Conservation (phyloP, 1,140 invertebrate genomes). For the Drosophila tsacasi region DNA sequence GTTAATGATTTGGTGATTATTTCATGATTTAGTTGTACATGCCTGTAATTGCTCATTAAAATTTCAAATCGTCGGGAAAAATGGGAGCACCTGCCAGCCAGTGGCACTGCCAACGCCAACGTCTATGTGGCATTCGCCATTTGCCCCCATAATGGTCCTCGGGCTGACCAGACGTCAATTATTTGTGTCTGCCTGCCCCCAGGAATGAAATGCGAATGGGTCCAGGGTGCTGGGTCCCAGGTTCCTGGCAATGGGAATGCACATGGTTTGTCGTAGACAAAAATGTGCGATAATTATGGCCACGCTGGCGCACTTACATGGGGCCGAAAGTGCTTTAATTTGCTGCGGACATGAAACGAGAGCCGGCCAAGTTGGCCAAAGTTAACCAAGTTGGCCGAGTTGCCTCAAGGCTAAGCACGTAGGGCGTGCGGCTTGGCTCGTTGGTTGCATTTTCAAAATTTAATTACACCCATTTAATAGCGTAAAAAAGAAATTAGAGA, state of each 20-base stretch:
- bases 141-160: slow-evolving; percentile 33
- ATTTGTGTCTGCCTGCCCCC: slow-evolving; percentile 37
- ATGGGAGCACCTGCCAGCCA: slow-evolving; percentile 24
- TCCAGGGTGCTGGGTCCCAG: not conserved
- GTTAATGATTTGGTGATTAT: slow-evolving; percentile 72
- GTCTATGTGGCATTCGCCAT: slow-evolving; percentile 2
- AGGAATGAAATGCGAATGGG: slow-evolving; percentile 9
- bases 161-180: slow-evolving; percentile 46
- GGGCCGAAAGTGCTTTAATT: slow-evolving; percentile 61
- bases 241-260: slow-evolving; percentile 39
- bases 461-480: slow-evolving; percentile 80
- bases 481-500: slow-evolving; percentile 63
- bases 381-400: slow-evolving; percentile 33
- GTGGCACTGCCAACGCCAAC: not conserved
- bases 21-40: slow-evolving; percentile 65
- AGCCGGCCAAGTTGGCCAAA: slow-evolving; percentile 31
- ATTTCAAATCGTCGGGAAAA: slow-evolving; percentile 53
- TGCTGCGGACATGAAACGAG: slow-evolving; percentile 66
- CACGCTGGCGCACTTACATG: slow-evolving; percentile 42
- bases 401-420: slow-evolving; percentile 53
- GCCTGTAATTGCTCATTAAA: slow-evolving; percentile 73
- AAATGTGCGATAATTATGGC: slow-evolving; percentile 71
- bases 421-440: slow-evolving; percentile 26
- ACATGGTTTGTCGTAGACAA: slow-evolving; percentile 56
- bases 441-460: slow-evolving; percentile 53